Base-by-base conservation (phyloP, 2,888 invertebrate genomes). In the Parascotia fuliginaria region DNA sequence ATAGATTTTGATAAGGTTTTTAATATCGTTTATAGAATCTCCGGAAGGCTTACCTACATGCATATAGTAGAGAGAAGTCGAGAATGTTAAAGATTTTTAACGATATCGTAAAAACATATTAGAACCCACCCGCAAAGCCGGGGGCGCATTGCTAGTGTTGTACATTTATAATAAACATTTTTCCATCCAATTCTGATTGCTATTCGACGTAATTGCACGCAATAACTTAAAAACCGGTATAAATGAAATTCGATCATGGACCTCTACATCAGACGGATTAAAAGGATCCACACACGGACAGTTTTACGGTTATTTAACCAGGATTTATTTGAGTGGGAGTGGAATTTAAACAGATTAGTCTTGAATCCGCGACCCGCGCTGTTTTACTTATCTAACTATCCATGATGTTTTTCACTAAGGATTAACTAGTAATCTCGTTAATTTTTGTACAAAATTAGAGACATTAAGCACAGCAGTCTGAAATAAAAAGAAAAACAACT, bases 231-330 rank as follows among this genome's bases (percentile, higher is more conserved):
- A 55, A 55, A 61, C 19, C n/a, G 7, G 13, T 45, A 48, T 59
- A 50, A 60, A 59, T 61, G 54, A 58, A 72, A 75, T 69, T 73
- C 70, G 73, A 77, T 77, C 77, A 75, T 73, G 78, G 57, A 61
- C 48, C 66, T 81, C 73, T 77, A 75, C 76, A 79, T 82, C 74
- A 77, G 73, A 75, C 44, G 76, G 83, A 83, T 86, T 86, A 84
- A 75, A 60, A 60, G 73, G 70, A 70, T 75, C 70, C 70, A 63
- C 75, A 79, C 75, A 24, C 75, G 77, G 75, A 79, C 81, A 82
- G 81, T 83, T 83, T 81, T 77, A 82, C 78, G 81, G 81, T 75
- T 81, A 81, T 85, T 83, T 83, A 79, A 84, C 81, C 75, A 75
- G 80, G 81, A 85, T 87, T 85, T 83, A 85, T 83, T 82, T 82